Conservation (phyloP, 2,888 invertebrate species). For the Hemistola chrysoprasaria region DNA sequence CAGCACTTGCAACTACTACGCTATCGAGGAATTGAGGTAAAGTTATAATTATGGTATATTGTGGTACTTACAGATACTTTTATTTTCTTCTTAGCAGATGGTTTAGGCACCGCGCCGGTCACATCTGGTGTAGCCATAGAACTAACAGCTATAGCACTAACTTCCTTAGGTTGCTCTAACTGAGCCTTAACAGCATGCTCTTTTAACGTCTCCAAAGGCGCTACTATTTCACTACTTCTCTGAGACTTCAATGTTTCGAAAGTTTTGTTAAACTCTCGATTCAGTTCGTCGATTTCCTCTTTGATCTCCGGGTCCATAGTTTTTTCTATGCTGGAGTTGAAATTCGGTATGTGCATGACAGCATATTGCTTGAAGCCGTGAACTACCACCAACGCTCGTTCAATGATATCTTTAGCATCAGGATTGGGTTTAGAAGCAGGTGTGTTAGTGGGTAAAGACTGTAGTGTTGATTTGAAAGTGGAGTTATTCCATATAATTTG, state of each 20-base stretch:
- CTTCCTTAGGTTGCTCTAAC: constrained; percentile 2
- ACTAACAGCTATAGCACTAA: constrained; percentile 7
- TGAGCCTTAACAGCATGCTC: not conserved
- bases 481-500: constrained; percentile 87
- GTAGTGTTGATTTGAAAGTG: constrained; percentile 79
- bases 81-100: constrained; percentile 68
- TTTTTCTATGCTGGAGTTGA: constrained; percentile 41
- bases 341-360: constrained; percentile 57
- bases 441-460: constrained; percentile 58
- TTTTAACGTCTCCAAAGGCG: constrained; percentile 37
- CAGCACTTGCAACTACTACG: no score
- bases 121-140: not conserved
- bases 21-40: no score
- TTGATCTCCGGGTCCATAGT: constrained; percentile 60
- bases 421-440: constrained; percentile 48
- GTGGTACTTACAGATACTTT: constrained; percentile 64
- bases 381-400: constrained; percentile 86
- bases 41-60: no score
- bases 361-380: constrained; percentile 86
- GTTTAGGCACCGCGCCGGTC: constrained; percentile 36
- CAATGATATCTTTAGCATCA: constrained; percentile 70
- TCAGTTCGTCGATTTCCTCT: constrained; percentile 69
- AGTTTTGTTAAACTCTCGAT: constrained; percentile 68
- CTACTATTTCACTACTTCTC: constrained; percentile 30
- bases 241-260: constrained; percentile 63